phyloP scores from a whole-genome alignment of 2,797 vertebrate species.

The Coregonus suidteri region DNA sequence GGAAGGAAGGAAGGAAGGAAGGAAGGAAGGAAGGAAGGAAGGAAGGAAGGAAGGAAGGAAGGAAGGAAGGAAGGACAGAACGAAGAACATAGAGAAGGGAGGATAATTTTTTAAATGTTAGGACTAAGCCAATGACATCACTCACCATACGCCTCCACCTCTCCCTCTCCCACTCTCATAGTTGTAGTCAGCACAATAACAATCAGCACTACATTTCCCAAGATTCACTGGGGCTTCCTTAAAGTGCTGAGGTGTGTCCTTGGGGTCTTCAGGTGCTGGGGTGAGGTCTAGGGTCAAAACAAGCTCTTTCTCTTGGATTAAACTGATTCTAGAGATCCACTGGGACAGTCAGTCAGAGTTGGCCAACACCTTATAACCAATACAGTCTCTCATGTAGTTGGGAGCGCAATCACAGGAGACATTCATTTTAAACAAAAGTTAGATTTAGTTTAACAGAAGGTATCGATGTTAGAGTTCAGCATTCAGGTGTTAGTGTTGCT shows the following conservation, averaged over 20 bases:
- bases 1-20: slow-evolving; percentile 4
- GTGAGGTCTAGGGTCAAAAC: neutral
- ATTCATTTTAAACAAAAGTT: slow-evolving; percentile 18
- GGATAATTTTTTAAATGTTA: neutral
- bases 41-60: neutral
- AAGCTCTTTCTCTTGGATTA: slow-evolving; percentile 26
- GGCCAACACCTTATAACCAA: slow-evolving; percentile 19
- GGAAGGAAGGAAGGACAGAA: neutral
- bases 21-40: neutral
- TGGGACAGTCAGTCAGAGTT: slow-evolving; percentile 38
- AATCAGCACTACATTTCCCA: slow-evolving; percentile 1
- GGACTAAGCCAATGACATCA: neutral
- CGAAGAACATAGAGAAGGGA: neutral
- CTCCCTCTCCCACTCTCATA: neutral
- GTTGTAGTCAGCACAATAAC: slow-evolving; percentile 18
- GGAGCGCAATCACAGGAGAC: slow-evolving; percentile 40
- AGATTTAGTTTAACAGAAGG: slow-evolving; percentile 19
- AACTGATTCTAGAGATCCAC: slow-evolving; percentile 34
- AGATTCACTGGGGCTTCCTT: slow-evolving; percentile 9
- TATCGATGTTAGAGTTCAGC: slow-evolving; percentile 31
- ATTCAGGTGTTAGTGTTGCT: slow-evolving; percentile 17
- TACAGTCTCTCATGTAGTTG: slow-evolving; percentile 31
- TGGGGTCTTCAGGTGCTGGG: slow-evolving; percentile 22
- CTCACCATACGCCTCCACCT: slow-evolving; percentile 8
- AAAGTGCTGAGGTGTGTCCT: slow-evolving; percentile 23